Evolutionary conservation across 2,113 vertebrate species (phyloP), one percentile per base, ranked within the genome.

Genomic region (Capreolus pygargus): DNA sequence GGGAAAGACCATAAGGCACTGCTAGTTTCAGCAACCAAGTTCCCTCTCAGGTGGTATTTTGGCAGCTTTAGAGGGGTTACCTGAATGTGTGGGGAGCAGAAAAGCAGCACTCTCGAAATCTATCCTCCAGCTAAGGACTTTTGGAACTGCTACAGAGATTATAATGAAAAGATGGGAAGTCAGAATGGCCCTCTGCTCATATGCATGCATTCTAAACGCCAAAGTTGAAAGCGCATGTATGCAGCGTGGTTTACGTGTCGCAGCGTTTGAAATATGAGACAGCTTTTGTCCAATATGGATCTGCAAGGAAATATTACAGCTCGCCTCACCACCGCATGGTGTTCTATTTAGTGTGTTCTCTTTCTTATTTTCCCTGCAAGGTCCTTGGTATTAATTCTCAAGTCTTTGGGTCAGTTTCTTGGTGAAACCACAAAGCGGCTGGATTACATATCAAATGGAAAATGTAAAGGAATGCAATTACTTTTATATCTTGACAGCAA

Each of bases 91-190:
- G 11, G 78, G 95, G 96, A 97, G 95, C n/a, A 28, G 95, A 67
- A 98, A 98, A 98, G 82, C 17, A 39, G 96, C 43, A 67, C 81
- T 96, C 97, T 97, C 86, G 94, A 96, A 96, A 97, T 91, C 96
- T 86, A 96, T 96, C 94, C 97, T 98, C 70, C 89, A 83, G 95
- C 96, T 94, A 91, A 95, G 94, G 95, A 85, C 96, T 92, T 83
- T 84, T 95, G 95, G 84, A 97, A 96, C 81, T 86, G 97, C 95
- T 94, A 84, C 86, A 67, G 97, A 95, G 30, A 74, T 82, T 94
- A 57, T 79, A 89, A 97, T 95, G 97, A 97, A 97, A 84, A 95
- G 91, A 95, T 23, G 43, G 74, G 91, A 61, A 95, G 86, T 90
- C 57, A 25, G 74, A 57, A 67, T n/a, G 11, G 13, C 54, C 19